phyloP scores from a whole-genome alignment of 2,797 vertebrate species.

The Vultur gryphus region DNA sequence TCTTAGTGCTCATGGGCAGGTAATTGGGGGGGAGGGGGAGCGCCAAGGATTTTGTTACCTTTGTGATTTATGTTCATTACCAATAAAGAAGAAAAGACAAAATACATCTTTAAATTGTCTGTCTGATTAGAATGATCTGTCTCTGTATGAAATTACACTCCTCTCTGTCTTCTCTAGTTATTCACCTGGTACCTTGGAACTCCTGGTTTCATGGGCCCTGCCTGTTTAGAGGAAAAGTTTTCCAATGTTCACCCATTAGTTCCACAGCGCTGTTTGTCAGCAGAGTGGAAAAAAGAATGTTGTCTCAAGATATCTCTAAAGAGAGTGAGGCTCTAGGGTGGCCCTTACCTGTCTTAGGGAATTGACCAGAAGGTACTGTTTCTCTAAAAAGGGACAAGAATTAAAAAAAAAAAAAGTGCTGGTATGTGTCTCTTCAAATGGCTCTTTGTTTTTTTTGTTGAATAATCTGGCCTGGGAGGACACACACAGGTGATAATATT shows the following conservation, averaged over 20 bases:
- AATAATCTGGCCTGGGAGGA: background rate
- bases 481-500: background rate
- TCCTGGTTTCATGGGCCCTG: background rate
- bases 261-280: background rate
- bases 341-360: background rate
- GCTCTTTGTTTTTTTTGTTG: background rate
- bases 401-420: background rate
- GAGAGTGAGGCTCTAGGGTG: background rate
- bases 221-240: background rate
- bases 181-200: background rate
- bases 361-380: background rate
- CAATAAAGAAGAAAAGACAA: slow-evolving; percentile 1
- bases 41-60: background rate
- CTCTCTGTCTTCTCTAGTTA: background rate
- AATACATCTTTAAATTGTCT: background rate
- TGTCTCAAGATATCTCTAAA: background rate
- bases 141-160: background rate
- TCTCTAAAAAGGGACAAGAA: background rate
- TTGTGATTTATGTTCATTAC: background rate
- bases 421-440: background rate
- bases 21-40: background rate
- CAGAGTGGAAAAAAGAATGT: background rate
- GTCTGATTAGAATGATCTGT: background rate
- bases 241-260: background rate
- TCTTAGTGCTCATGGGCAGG: background rate